Evolutionary conservation across 2,888 invertebrate species (phyloP).

Genomic region (Ischnura elegans): DNA sequence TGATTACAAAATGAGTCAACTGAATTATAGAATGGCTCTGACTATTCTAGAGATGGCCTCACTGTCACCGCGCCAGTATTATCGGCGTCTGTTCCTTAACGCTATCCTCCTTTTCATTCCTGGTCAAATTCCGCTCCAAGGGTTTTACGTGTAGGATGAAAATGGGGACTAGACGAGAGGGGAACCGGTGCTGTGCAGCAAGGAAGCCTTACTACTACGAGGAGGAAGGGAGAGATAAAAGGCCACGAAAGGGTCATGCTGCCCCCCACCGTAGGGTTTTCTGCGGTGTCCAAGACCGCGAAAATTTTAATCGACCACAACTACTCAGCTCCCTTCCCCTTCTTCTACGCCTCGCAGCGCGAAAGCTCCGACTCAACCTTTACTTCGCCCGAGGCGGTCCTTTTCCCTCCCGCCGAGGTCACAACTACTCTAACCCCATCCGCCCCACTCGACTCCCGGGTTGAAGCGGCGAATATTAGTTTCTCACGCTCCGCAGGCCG

Average conservation of each 20-base stretch:
- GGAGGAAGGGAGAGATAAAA: background rate
- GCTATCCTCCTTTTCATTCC: background rate
- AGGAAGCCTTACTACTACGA: background rate
- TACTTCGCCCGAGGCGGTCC: background rate
- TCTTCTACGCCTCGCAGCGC: background rate
- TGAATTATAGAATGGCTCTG: no score
- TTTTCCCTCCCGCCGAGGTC: background rate
- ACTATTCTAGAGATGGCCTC: no score
- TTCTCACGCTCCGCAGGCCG: background rate
- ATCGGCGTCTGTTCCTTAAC: no score
- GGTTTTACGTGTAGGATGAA: background rate
- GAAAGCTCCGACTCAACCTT: background rate
- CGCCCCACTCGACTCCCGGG: no score
- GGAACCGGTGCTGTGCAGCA: no score
- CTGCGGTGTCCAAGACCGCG: slow-evolving; percentile 29
- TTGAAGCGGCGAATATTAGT: no score
- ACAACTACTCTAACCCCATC: no score
- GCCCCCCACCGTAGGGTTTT: background rate
- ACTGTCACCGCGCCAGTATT: no score
- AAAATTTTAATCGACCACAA: slow-evolving; percentile 62
- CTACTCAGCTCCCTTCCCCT: background rate
- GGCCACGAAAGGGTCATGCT: background rate
- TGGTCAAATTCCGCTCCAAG: background rate
- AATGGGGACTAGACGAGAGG: slow-evolving; percentile 7
- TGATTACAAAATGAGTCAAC: no score